These are phyloP conservation scores for Eubasilissa regina DNA, from an alignment of 1,140 invertebrate species.

Conservation along the genomic window DNA sequence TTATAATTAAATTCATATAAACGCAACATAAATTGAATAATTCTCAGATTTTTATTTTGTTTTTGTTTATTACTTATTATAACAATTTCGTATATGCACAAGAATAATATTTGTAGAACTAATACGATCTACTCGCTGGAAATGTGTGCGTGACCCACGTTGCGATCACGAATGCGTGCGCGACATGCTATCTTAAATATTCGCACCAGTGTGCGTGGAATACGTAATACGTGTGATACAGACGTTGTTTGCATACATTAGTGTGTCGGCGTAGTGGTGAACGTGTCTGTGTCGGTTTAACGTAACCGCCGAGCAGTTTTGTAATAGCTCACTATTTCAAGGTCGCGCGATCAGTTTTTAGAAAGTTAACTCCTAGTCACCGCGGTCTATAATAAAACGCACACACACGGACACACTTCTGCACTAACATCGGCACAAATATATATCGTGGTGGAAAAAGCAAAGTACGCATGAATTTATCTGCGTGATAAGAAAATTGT, in stretches of 20 bases:
- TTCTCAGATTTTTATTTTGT: no score
- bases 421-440: slow-evolving; percentile 11
- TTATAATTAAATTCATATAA: no score
- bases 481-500: slow-evolving; percentile 11
- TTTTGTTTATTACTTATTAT: no score
- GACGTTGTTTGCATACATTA: slow-evolving; percentile 1
- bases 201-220: slow-evolving; percentile 22
- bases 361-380: slow-evolving; percentile 68
- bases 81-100: no score
- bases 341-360: slow-evolving; percentile 73
- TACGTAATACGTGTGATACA: slow-evolving; percentile 23
- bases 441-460: neutral
- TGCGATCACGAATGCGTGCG: neutral
- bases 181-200: neutral
- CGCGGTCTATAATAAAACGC: slow-evolving; percentile 39
- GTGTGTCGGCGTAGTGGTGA: slow-evolving; percentile 60
- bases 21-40: no score
- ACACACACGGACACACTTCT: slow-evolving; percentile 2
- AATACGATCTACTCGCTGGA: neutral
- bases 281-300: slow-evolving; percentile 60
- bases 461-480: slow-evolving; percentile 3
- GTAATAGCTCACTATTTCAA: slow-evolving; percentile 73
- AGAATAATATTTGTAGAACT: neutral
- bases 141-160: neutral
- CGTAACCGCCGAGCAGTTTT: slow-evolving; percentile 69